Conservation (phyloP, 2,888 invertebrate genomes). For the Hydropsyche betteni region DNA sequence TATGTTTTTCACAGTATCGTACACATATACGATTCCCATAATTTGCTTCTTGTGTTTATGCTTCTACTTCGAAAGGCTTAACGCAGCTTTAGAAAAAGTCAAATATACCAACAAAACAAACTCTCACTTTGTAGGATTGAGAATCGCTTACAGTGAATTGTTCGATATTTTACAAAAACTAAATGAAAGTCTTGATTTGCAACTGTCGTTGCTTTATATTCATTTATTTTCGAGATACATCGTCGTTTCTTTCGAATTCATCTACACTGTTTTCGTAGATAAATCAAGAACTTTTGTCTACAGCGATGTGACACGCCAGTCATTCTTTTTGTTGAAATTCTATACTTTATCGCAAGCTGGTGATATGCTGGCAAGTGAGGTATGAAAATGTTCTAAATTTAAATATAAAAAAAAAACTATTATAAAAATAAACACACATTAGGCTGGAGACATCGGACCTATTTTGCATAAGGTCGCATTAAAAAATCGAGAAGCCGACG, state of each 20-base stretch:
- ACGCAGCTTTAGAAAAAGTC: constrained; percentile 28
- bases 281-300: neutral
- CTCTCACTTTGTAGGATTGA: constrained; percentile 8
- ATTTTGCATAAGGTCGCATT: constrained; percentile 35
- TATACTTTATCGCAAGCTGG: constrained; percentile 17
- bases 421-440: constrained; percentile 2
- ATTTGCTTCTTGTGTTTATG: constrained; percentile 14
- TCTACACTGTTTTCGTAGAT: constrained; percentile 20
- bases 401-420: constrained; percentile 1
- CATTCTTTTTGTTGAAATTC: constrained; percentile 27
- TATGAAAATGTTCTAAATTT: constrained; percentile 4
- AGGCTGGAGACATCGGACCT: constrained; percentile 32
- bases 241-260: constrained; percentile 26
- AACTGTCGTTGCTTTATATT: constrained; percentile 5
- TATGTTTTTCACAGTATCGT: constrained; percentile 9
- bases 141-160: constrained; percentile 29
- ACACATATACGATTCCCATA: constrained; percentile 30
- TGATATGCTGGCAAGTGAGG: constrained; percentile 21
- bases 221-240: constrained; percentile 32
- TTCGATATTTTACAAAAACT: constrained; percentile 34
- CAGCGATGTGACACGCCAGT: constrained; percentile 25
- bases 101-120: neutral
- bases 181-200: constrained; percentile 26
- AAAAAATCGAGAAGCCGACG: constrained; percentile 33
- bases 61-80: constrained; percentile 39